These are phyloP conservation scores for Pocillopora damicornis DNA, from an alignment of 64 coral and sea anemone species.

Conservation along the genomic window DNA sequence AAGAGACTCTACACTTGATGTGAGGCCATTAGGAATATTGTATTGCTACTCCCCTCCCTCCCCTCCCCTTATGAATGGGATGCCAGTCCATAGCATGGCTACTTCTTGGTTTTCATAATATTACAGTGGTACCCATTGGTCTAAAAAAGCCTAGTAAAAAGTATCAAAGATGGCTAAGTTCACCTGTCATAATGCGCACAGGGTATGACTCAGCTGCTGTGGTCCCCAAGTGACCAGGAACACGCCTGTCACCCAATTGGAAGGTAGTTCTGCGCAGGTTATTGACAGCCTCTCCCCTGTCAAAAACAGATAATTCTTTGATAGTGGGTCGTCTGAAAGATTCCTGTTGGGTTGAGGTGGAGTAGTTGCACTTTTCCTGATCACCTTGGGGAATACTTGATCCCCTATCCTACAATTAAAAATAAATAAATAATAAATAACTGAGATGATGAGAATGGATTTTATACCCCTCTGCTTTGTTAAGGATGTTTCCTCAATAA, in stretches of 20 bases:
- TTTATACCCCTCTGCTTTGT: too few relatives aligned
- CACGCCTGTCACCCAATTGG: slow-evolving; percentile 77
- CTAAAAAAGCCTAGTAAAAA: too few relatives aligned
- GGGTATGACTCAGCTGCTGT: slow-evolving; percentile 78
- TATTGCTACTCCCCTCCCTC: too few relatives aligned
- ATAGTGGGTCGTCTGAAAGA: slow-evolving; percentile 50
- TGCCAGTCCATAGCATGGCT: too few relatives aligned
- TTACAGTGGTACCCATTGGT: too few relatives aligned
- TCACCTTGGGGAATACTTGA: slow-evolving; percentile 97
- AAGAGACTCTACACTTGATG: too few relatives aligned
- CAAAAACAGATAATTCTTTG: slow-evolving; percentile 44
- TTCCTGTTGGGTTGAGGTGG: slow-evolving; percentile 78
- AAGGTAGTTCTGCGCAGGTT: slow-evolving; percentile 73
- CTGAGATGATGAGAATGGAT: neutral
- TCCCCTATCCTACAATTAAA: slow-evolving; percentile 58
- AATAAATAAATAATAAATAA: neutral
- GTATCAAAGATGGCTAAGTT: neutral
- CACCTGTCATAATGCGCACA: slow-evolving; percentile 27
- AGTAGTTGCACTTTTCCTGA: slow-evolving; percentile 83
- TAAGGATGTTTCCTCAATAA: too few relatives aligned
- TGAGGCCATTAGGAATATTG: too few relatives aligned
- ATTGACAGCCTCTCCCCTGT: slow-evolving; percentile 71
- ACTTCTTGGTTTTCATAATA: too few relatives aligned
- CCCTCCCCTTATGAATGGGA: too few relatives aligned
- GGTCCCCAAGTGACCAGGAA: slow-evolving; percentile 51